These are phyloP conservation scores for Calcarius ornatus DNA, from an alignment of 2,113 vertebrate genomes.

Conservation along the genomic window DNA sequence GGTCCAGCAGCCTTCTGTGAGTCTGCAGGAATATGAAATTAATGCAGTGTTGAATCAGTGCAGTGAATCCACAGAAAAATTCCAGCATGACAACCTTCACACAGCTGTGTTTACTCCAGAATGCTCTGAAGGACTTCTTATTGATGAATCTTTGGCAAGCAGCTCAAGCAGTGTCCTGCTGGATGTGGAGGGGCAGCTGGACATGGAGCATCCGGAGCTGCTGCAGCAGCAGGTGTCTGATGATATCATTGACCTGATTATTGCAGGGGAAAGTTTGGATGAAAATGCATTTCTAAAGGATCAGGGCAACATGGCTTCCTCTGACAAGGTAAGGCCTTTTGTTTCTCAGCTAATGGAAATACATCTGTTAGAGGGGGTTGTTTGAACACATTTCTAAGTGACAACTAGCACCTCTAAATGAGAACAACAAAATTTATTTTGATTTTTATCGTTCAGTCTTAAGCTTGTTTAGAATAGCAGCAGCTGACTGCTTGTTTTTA, in stretches of 20 bases:
- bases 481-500: neutral
- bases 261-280: slow-evolving; percentile 10
- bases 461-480: neutral
- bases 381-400: neutral
- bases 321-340: slow-evolving; percentile 56
- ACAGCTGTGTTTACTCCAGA: slow-evolving; percentile 47
- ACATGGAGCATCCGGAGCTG: neutral
- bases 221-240: slow-evolving; percentile 53
- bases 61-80: neutral
- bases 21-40: slow-evolving; percentile 11
- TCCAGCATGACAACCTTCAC: neutral
- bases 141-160: slow-evolving; percentile 45
- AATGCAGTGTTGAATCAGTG: neutral
- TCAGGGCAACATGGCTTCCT: neutral
- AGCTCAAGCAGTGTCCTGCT: slow-evolving; percentile 17
- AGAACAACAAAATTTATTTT: neutral
- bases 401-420: neutral
- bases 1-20: slow-evolving; percentile 8
- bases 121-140: slow-evolving; percentile 7
- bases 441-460: neutral
- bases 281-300: neutral
- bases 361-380: neutral
- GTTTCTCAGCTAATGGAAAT: neutral
- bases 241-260: slow-evolving; percentile 50
- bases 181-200: slow-evolving; percentile 2